Base-by-base conservation (phyloP, 2,888 invertebrate species). In the Tupiocoris notatus region DNA sequence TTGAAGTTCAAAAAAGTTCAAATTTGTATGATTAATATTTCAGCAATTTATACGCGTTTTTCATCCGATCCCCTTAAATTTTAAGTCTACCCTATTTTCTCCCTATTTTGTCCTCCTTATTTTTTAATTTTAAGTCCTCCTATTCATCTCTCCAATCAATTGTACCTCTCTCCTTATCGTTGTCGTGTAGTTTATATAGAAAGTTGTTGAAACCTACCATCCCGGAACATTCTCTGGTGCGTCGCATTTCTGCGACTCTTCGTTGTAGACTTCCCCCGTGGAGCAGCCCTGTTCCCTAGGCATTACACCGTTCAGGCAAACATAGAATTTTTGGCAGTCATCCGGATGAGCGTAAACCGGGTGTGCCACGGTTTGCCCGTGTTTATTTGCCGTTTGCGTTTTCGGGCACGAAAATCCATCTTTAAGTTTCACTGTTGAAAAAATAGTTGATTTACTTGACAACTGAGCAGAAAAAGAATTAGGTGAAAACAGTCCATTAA, bases 241-340 rank as follows among this genome's bases (percentile, higher is more conserved):
- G 83, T 95, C 95, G 84, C 96, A 96, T 83, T 88, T 89, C 84
- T 93, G 91, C 0, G 88, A 85, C 79, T 90, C 91, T 80, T 94
- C 93, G 83, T 96, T 95, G 87, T 95, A 96, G n/a, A 95, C 96
- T 83, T 93, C 92, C 77, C 95, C 94, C 74, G 90, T 89, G 82
- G 89, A 89, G 85, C 95, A 95, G 39, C 94, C 93, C 79, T 94
- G 89, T 83, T 94, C 93, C 79, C 95, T 89, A n/a, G 95, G 94
- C 81, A 92, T 94, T 24, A 90, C 87, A 16, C 93, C 93, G 84
- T 92, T 94, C 81, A 95, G 85, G 84, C 95, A 95, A 25, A 95
- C 94, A 85, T 94, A 95, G 89, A 95, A 95, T 82, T 93, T 90
- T 84, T 94, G 93, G 85, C 95, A 96, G 84, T 96, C 95, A 39